phyloP scores from a whole-genome alignment of 2,113 vertebrate species.

The Indicator maculatus region DNA sequence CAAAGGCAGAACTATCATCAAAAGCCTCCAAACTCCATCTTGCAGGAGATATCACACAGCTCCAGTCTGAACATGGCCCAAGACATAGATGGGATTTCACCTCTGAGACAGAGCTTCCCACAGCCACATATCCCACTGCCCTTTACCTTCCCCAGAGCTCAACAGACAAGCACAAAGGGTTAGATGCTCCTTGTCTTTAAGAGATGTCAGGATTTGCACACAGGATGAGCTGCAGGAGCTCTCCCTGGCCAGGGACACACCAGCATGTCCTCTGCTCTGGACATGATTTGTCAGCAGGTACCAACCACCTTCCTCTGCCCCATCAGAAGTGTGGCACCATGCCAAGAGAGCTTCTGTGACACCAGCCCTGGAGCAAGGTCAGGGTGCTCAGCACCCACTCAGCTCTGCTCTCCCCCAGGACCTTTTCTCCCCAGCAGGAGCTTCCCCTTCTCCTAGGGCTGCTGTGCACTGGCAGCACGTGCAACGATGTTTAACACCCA shows the following conservation, averaged over 20 bases:
- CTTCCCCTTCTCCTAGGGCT: neutral
- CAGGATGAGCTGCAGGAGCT: neutral
- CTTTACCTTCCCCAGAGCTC: neutral
- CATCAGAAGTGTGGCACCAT: fast-evolving
- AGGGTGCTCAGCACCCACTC: neutral
- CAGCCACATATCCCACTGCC: fast-evolving
- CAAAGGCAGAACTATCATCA: neutral
- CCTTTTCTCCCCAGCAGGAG: neutral
- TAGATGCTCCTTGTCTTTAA: neutral
- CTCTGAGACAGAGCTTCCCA: neutral
- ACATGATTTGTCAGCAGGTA: fast-evolving
- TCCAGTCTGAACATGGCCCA: neutral
- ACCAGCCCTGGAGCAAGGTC: neutral
- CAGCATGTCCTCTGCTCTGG: neutral
- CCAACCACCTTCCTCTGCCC: neutral
- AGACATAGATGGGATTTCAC: neutral
- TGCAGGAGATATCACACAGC: neutral
- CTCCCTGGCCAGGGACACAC: neutral
- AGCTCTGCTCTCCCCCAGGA: neutral
- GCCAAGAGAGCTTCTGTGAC: neutral
- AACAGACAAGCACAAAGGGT: neutral
- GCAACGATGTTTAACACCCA: neutral
- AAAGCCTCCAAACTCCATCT: neutral
- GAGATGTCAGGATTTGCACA: neutral
- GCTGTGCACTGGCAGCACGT: fast-evolving